Evolutionary conservation across 2,113 vertebrate species (phyloP), one percentile per base, ranked within the genome.

Genomic region (Poecile atricapillus): DNA sequence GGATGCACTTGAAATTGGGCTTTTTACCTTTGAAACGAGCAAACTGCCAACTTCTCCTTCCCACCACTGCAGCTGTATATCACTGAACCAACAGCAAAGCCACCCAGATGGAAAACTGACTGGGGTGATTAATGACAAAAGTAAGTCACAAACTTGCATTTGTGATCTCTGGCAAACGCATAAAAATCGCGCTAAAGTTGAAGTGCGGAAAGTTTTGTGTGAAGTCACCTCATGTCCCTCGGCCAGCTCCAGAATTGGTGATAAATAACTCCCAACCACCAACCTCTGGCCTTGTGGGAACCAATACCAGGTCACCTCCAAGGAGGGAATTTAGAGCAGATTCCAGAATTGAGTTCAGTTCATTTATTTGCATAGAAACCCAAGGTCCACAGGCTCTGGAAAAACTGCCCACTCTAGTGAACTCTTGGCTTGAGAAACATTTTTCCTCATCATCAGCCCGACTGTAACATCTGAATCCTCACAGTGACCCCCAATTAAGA

Each of bases 161-260:
- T 86, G 68, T 9, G 41, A 58, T 74, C 63, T 60, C 79, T 19
- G 60, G 70, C 60, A 60, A 77, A 69, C 5, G 7, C 12, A 2
- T 19, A 14, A 55, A 93, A 52, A 44, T 13, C n/a, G 2, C 0
- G 0, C 74, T 41, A 27, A 30, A n/a, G 64, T 0, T 2, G 44
- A 22, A 33, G 59, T 0, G 0, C 0, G 1, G 50, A n/a, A 67
- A 70, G 1, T 28, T 43, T 20, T 1, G 1, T 0, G 0, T 9
- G 20, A 62, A 28, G 43, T 15, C 59, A 24, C 20, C 24, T 20
- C 33, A 8, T 1, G 0, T 20, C 33, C 49, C 31, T 27, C 4
- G 2, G 9, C 4, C 31, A 4, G 8, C 28, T 39, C 52, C 37
- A 83, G 46, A 49, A 82, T 3, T 1, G 50, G 47, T 1, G 47